Conservation (phyloP, 2,797 vertebrate genomes). For the Tachyglossus aculeatus region DNA sequence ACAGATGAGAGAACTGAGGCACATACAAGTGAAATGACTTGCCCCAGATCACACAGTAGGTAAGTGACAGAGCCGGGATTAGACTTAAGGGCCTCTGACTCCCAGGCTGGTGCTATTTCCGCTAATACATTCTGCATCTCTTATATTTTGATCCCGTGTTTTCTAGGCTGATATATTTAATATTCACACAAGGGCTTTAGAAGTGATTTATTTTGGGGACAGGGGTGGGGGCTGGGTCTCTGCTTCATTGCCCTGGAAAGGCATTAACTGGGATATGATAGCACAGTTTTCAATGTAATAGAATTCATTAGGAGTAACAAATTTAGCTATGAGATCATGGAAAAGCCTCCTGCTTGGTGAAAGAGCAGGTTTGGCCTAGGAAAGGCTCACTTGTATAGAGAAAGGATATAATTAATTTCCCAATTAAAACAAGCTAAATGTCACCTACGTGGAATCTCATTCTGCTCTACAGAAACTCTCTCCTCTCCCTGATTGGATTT, state of each 20-base stretch:
- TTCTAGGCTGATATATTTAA: slow-evolving; percentile 28
- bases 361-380: not conserved
- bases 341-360: not conserved
- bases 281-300: slow-evolving; percentile 14
- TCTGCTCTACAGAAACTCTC: not conserved
- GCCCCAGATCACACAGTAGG: too few relatives aligned
- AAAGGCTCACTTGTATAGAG: not conserved
- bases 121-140: too few relatives aligned
- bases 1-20: too few relatives aligned
- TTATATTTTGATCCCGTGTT: slow-evolving; percentile 17
- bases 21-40: too few relatives aligned
- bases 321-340: not conserved
- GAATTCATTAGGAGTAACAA: slow-evolving; percentile 26
- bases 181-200: slow-evolving; percentile 22
- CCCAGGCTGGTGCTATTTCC: too few relatives aligned
- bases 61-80: too few relatives aligned
- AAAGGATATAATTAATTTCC: not conserved
- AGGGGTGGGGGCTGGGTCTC: not conserved
- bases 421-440: not conserved
- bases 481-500: not conserved
- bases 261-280: slow-evolving; percentile 31
- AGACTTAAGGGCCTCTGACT: too few relatives aligned
- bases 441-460: not conserved
- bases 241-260: slow-evolving; percentile 22
- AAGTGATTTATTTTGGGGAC: slow-evolving; percentile 31